A percentile compares a stretch with the other conserved stretches of the same genome.
phyloP scores from a whole-genome alignment of 1,140 invertebrate genomes.

The Charaxes varanes region DNA sequence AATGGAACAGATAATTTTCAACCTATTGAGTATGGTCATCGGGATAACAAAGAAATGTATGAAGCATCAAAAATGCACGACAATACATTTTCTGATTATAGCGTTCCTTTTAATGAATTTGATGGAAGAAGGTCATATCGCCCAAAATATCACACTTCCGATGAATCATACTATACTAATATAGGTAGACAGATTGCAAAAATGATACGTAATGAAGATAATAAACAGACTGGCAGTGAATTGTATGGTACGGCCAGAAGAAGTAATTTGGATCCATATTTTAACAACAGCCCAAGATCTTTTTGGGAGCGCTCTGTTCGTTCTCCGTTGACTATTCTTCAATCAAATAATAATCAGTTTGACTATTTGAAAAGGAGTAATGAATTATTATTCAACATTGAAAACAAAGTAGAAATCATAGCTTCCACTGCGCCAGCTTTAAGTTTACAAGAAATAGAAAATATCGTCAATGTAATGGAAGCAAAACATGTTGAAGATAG shows the following conservation, averaged over 20 bases:
- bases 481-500: too few species aligned
- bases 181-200: slow-evolving; percentile 57
- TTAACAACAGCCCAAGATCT: slow-evolving; percentile 41
- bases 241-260: slow-evolving; percentile 20
- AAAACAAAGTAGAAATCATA: slow-evolving; percentile 43
- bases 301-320: slow-evolving; percentile 59
- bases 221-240: slow-evolving; percentile 30
- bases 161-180: slow-evolving; percentile 42
- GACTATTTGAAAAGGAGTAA: slow-evolving; percentile 37
- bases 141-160: slow-evolving; percentile 14
- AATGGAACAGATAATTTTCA: slow-evolving; percentile 21
- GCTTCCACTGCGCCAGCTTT: slow-evolving; percentile 31
- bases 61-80: slow-evolving; percentile 10
- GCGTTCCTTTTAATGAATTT: slow-evolving; percentile 9
- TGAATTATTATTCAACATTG: slow-evolving; percentile 47
- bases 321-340: slow-evolving; percentile 34
- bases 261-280: slow-evolving; percentile 22
- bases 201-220: slow-evolving; percentile 42
- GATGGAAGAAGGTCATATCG: slow-evolving; percentile 10
- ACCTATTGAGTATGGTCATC: slow-evolving; percentile 20
- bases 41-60: slow-evolving; percentile 16
- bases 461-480: slow-evolving; percentile 44
- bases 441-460: slow-evolving; percentile 51
- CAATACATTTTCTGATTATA: slow-evolving; percentile 12
- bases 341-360: slow-evolving; percentile 24